These are phyloP conservation scores for Lichenostomus cassidix DNA, from an alignment of 2,113 vertebrate genomes.

Conservation along the genomic window DNA sequence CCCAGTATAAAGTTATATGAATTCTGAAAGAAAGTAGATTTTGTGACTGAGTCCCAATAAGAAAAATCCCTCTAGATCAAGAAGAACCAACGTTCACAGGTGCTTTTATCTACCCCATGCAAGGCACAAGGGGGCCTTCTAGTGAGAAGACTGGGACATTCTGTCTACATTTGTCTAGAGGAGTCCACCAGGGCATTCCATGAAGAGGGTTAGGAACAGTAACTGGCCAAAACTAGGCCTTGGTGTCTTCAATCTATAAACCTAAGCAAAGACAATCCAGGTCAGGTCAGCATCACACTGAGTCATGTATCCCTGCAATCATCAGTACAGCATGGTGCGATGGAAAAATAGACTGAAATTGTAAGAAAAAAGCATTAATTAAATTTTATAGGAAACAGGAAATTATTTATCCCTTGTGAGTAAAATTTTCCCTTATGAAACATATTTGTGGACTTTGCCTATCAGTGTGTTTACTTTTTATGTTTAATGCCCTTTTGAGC, in stretches of 20 bases:
- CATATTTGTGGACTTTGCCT: neutral
- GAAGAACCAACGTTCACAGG: neutral
- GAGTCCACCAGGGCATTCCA: rapidly evolving
- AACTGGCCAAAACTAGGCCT: neutral
- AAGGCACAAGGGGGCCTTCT: neutral
- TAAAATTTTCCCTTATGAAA: neutral
- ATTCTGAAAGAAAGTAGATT: neutral
- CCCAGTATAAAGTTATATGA: neutral
- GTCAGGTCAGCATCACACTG: neutral
- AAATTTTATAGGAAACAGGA: neutral
- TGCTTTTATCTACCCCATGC: neutral
- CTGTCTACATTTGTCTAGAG: rapidly evolving
- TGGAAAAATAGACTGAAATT: neutral
- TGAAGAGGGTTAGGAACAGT: neutral
- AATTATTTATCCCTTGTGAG: neutral
- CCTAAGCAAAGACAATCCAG: neutral
- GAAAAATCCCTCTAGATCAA: neutral
- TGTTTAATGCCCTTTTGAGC: neutral
- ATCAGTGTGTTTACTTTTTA: neutral
- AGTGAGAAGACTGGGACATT: neutral
- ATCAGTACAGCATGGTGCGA: neutral
- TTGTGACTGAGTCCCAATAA: neutral
- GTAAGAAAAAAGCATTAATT: neutral
- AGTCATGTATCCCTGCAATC: neutral
- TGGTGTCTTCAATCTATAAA: neutral